These are phyloP conservation scores for Tetrao urogallus DNA, from an alignment of 2,113 vertebrate species.

Conservation along the genomic window DNA sequence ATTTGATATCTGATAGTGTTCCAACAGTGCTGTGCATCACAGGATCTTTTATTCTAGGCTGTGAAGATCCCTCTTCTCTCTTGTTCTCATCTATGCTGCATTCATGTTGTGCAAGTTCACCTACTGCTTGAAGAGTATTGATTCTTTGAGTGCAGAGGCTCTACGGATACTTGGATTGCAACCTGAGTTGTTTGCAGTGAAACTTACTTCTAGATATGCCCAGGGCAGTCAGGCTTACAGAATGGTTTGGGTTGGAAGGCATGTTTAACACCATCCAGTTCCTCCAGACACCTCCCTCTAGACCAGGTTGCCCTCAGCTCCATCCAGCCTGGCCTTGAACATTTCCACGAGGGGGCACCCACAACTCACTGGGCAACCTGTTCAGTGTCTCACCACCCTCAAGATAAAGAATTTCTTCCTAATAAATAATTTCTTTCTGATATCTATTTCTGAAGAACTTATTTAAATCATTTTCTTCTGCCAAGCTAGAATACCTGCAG, in stretches of 20 bases:
- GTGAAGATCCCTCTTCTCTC: fast-evolving
- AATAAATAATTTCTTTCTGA: too few species aligned
- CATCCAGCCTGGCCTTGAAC: too few species aligned
- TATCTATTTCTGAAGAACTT: neutral
- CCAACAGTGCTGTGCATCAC: fast-evolving
- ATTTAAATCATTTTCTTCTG: neutral
- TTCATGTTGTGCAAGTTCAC: neutral
- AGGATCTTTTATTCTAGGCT: neutral
- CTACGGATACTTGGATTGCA: neutral
- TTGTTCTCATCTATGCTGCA: neutral
- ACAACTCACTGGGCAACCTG: too few species aligned
- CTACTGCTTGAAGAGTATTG: neutral
- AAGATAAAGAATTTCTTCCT: too few species aligned
- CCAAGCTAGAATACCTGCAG: neutral
- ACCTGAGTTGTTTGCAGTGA: neutral
- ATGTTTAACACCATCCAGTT: too few species aligned
- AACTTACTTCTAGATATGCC: neutral
- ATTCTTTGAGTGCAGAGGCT: neutral
- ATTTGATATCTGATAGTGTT: fast-evolving
- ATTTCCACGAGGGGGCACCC: too few species aligned
- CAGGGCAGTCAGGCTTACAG: neutral
- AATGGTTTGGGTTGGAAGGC: too few species aligned
- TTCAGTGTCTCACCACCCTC: too few species aligned
- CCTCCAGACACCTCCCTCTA: too few species aligned
- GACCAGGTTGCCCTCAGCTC: too few species aligned